These are phyloP conservation scores for Tiaroga cobitis DNA, from an alignment of 2,797 vertebrate species.

Conservation along the genomic window DNA sequence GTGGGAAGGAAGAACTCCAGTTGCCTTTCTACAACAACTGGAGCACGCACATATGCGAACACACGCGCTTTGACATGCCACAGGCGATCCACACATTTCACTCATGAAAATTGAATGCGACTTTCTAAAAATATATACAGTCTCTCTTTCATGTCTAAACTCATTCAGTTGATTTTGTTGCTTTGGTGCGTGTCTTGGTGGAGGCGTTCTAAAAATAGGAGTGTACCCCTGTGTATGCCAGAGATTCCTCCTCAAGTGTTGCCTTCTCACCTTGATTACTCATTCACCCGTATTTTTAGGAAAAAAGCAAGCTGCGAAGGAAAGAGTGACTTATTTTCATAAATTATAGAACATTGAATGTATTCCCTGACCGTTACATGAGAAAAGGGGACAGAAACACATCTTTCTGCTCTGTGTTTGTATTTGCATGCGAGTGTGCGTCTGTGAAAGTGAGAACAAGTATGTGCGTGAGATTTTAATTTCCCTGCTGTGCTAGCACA, in stretches of 20 bases:
- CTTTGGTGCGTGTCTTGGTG: background rate
- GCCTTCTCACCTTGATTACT: constrained; percentile 15
- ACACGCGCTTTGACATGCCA: background rate
- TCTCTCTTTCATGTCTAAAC: constrained; percentile 31
- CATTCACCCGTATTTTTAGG: background rate
- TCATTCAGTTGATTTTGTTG: constrained; percentile 25
- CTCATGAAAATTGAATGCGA: constrained; percentile 52
- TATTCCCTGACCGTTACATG: constrained; percentile 23
- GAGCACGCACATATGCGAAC: constrained; percentile 16
- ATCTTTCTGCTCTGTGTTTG: constrained; percentile 1
- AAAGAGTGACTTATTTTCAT: constrained; percentile 19
- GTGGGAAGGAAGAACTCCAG: background rate
- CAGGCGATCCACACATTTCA: constrained; percentile 33
- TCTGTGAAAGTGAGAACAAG: constrained; percentile 16
- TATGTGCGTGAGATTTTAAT: constrained; percentile 34
- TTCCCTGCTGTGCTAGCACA: constrained; percentile 56
- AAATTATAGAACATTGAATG: constrained; percentile 36
- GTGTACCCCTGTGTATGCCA: background rate
- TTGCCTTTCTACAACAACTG: constrained; percentile 18
- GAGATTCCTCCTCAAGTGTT: background rate
- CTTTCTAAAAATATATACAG: constrained; percentile 50
- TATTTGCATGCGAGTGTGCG: constrained; percentile 24
- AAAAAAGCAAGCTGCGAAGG: background rate
- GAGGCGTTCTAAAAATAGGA: constrained; percentile 37
- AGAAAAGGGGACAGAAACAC: constrained; percentile 18